Base-by-base conservation (phyloP, 2,113 vertebrate species). In the Phrynocephalus versicolor region DNA sequence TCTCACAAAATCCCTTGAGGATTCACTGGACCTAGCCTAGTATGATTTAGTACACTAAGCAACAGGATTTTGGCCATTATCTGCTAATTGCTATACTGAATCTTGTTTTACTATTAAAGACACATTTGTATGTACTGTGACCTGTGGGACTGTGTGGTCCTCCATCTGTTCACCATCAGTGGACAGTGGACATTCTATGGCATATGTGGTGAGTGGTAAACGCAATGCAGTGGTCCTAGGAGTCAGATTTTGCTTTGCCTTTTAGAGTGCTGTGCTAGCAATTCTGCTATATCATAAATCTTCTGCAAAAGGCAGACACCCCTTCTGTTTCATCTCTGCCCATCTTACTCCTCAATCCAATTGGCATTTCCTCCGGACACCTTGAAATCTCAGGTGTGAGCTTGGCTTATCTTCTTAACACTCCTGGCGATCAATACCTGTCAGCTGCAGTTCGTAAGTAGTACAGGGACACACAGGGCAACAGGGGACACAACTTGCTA, bases 371-470 rank as follows among this genome's bases (percentile, higher is more conserved):
- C 77, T 69, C 71, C 74, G 57, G 87, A 69, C 87, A 86, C 90
- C 87, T 91, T 72, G 91, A 83, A 80, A 70, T 7, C 6, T 85
- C 0, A 85, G 82, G 77, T 69, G 55, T 84, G 78, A 88, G 6
- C 82, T 60, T 78, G 4, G 19, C 89, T 1, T 2, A 78, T 55
- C 67, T 84, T 37, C 60, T 80, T 85, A 74, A n/a, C 87, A 93
- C 85, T 12, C 85, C 87, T 85, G n/a, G 51, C 75, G 6, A 93
- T 94, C 93, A 1, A 88, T 91, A 81, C 74, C 85, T 87, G 87
- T 13, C 77, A 19, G 60, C 39, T 67, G 81, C 27, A 83, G 76
- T 62, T 79, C 57, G 0, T 51, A 30, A 83, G 89, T 84, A 89
- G 87, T 84, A 81, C 79, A 55, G 71, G 37, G 82, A 79, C 19